These are phyloP conservation scores for Phalacrocorax carbo DNA, from an alignment of 2,113 vertebrate genomes.

Conservation along the genomic window DNA sequence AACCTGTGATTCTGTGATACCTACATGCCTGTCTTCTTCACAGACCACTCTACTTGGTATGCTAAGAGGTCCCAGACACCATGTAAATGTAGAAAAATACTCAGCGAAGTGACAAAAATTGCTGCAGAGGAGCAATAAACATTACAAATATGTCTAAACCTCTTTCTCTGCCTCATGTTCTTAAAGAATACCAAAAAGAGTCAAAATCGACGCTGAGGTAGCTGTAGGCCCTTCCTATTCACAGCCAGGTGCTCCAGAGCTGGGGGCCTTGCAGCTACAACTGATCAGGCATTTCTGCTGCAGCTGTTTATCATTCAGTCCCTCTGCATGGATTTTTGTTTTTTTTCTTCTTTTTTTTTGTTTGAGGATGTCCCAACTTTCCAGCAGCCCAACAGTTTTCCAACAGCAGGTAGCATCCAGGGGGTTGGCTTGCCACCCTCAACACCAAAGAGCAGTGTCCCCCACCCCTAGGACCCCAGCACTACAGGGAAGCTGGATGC, in stretches of 20 bases:
- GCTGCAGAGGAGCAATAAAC: background rate
- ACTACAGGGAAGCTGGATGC: background rate
- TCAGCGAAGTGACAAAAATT: background rate
- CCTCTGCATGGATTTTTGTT: background rate
- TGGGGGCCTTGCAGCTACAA: background rate
- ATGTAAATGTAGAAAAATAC: background rate
- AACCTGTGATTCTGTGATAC: background rate
- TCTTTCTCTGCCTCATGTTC: background rate
- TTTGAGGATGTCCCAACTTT: background rate
- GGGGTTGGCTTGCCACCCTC: background rate
- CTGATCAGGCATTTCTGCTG: background rate
- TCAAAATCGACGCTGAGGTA: background rate
- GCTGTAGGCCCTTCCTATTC: background rate
- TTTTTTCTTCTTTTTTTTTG: background rate
- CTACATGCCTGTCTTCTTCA: background rate
- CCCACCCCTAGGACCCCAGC: fast-evolving
- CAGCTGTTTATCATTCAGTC: background rate
- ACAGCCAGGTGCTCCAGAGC: background rate
- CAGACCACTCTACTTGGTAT: background rate
- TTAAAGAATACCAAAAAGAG: background rate
- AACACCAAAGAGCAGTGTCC: background rate
- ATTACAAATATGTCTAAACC: background rate
- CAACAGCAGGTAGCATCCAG: background rate
- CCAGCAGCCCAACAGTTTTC: background rate
- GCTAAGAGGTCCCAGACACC: background rate